Conservation (phyloP, 2,113 vertebrate species). For the Eurystomus gularis region DNA sequence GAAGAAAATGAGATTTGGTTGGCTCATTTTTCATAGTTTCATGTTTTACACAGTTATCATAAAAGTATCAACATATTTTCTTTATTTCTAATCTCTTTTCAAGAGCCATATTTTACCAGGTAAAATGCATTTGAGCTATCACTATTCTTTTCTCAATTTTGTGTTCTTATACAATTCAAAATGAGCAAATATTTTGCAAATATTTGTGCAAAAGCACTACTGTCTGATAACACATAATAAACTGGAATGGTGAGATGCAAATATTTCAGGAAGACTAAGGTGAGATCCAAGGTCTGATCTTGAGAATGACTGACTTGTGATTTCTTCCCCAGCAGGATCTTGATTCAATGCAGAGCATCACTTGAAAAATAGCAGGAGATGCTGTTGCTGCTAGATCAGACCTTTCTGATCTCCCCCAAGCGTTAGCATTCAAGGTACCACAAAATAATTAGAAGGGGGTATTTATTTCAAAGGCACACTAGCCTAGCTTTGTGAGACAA, state of each 20-base stretch:
- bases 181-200: not conserved
- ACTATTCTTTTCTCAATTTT: not conserved
- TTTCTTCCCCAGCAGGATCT: not conserved
- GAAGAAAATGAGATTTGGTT: not conserved
- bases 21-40: not conserved
- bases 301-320: not conserved
- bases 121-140: not conserved
- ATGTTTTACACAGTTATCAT: not conserved
- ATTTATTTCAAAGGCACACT: not conserved
- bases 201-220: not conserved
- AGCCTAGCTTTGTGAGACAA: not conserved
- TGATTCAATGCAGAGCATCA: not conserved
- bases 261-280: not conserved
- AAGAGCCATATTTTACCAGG: not conserved
- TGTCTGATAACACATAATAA: not conserved
- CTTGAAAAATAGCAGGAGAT: not conserved
- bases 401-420: not conserved
- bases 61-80: not conserved
- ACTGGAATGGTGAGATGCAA: not conserved
- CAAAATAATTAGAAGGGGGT: not conserved
- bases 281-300: not conserved
- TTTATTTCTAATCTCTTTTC: not conserved
- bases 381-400: not conserved
- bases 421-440: not conserved
- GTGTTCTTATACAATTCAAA: not conserved